phyloP scores from a whole-genome alignment of 2,797 vertebrate genomes.

The Glyptemys insculpta region DNA sequence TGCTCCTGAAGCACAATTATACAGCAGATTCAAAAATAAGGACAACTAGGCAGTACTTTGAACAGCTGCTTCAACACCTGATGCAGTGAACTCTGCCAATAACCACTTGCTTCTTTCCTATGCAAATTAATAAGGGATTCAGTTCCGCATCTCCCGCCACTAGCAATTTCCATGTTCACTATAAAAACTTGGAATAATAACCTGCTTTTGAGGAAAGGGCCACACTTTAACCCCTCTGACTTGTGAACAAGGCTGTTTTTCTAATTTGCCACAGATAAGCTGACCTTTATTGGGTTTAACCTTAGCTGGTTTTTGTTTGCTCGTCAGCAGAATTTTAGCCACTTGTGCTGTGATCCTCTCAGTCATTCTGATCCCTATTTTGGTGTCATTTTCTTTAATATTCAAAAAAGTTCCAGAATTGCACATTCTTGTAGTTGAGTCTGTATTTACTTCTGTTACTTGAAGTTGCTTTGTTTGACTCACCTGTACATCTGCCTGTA shows the following conservation, averaged over 20 bases:
- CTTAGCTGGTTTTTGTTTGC: background rate
- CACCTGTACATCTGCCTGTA: background rate
- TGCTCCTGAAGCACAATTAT: background rate
- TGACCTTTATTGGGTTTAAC: background rate
- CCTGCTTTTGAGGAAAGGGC: background rate
- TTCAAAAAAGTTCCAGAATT: background rate
- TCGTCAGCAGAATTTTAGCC: background rate
- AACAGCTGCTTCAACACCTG: background rate
- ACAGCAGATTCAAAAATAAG: background rate
- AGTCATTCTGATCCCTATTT: background rate
- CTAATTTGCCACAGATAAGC: background rate
- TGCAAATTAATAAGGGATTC: background rate
- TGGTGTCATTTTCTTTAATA: background rate
- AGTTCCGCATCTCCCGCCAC: background rate
- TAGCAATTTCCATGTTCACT: background rate
- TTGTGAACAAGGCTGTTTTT: background rate
- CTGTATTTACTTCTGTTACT: background rate
- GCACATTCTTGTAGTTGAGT: background rate
- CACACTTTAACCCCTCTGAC: background rate
- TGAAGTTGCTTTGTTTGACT: background rate
- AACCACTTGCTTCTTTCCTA: background rate
- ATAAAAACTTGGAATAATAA: background rate
- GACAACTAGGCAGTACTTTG: background rate
- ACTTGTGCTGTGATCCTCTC: background rate
- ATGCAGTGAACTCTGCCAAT: background rate